These are phyloP conservation scores for Orientallactaga sibirica DNA, from an alignment of 2,797 vertebrate species.

Conservation along the genomic window DNA sequence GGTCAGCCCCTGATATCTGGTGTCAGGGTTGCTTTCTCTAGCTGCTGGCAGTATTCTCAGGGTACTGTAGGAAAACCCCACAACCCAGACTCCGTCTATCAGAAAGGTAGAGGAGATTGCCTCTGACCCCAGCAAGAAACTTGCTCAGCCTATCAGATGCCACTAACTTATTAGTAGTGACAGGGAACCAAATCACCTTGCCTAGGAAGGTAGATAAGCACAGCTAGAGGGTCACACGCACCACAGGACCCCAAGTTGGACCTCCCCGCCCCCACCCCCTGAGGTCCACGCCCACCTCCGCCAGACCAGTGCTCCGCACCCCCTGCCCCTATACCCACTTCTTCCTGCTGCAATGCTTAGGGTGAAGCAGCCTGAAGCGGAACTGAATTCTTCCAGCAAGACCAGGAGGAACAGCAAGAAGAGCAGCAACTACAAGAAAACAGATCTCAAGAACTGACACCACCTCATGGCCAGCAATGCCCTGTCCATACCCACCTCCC, in stretches of 20 bases:
- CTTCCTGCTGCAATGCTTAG: constrained; percentile 47
- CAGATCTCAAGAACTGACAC: constrained; percentile 37
- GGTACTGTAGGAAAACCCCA: not conserved
- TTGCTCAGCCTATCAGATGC: not conserved
- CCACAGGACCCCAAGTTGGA: not conserved
- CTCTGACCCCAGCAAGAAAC: not conserved
- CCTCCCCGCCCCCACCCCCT: not conserved
- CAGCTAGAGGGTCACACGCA: not conserved
- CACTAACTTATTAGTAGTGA: not conserved
- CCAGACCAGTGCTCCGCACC: not conserved
- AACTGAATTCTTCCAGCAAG: not conserved
- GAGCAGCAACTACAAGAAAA: not conserved
- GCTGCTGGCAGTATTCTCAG: not conserved
- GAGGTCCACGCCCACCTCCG: not conserved
- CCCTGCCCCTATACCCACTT: not conserved
- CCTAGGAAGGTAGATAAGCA: not conserved
- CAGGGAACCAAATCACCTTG: not conserved
- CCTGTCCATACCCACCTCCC: not conserved
- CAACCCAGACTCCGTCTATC: not conserved
- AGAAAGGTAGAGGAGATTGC: not conserved
- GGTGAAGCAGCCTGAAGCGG: not conserved
- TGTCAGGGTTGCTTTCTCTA: not conserved
- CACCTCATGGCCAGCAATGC: fast-evolving
- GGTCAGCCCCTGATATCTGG: not conserved
- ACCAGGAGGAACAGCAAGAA: constrained; percentile 9